These are phyloP conservation scores for Phocides pigmalion DNA, from an alignment of 1,140 invertebrate species.

Conservation along the genomic window DNA sequence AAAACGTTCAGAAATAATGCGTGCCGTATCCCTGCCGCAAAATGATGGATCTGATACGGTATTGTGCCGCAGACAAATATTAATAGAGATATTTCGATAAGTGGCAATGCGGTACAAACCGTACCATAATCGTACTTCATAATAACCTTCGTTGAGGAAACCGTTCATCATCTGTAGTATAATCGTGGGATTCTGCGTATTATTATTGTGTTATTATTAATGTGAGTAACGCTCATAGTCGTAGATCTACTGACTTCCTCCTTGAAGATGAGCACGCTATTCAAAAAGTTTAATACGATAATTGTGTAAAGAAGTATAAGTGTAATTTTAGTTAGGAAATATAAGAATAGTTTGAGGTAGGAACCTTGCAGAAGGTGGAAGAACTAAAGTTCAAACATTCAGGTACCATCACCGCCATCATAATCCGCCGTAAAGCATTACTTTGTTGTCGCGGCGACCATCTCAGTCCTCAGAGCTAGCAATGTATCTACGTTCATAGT, in stretches of 20 bases:
- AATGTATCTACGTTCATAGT: no score
- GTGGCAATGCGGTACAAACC: conserved; percentile 26
- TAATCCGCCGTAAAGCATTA: no score
- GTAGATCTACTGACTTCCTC: conserved; percentile 27
- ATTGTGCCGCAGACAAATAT: conserved; percentile 40
- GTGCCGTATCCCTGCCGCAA: conserved; percentile 18
- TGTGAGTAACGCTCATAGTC: conserved; percentile 23
- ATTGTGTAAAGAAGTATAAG: no score
- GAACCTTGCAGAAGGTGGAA: no score
- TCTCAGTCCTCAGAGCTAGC: no score
- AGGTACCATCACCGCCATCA: no score
- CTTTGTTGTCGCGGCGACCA: no score
- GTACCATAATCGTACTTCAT: conserved; percentile 20
- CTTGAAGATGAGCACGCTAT: conserved; percentile 29
- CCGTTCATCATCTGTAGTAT: conserved; percentile 22
- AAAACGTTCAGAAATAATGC: conserved; percentile 16
- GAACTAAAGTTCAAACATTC: no score
- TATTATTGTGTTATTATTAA: conserved; percentile 35
- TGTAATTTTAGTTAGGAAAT: no score
- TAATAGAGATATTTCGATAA: conserved; percentile 44
- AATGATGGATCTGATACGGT: conserved; percentile 40
- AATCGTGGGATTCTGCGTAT: conserved; percentile 17
- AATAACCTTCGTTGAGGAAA: conserved; percentile 29
- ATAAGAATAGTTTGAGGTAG: no score
- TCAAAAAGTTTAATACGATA: conserved; percentile 30